phyloP scores from a whole-genome alignment of 2,888 invertebrate species.

The Ommatoiulus sabulosus region DNA sequence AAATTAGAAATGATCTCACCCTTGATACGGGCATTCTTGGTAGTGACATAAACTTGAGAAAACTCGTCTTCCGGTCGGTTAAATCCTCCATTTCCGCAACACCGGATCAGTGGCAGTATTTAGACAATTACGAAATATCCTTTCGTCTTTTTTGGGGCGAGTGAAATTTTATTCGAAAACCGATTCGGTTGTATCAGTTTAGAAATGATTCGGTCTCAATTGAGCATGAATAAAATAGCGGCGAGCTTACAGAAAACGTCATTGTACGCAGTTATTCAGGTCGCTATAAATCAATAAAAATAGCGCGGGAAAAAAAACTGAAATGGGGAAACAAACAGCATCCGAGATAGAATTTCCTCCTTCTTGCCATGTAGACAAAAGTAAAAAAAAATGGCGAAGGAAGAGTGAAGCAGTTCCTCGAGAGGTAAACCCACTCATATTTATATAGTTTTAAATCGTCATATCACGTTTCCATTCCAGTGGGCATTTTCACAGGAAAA shows the following conservation, averaged over 20 bases:
- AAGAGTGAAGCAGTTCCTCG: neutral
- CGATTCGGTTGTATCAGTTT: neutral
- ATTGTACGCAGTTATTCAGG: slow-evolving; percentile 41
- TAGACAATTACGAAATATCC: neutral
- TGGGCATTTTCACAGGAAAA: neutral
- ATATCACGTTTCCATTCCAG: slow-evolving; percentile 14
- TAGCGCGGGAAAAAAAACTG: neutral
- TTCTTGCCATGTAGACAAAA: neutral
- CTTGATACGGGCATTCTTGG: too few species aligned
- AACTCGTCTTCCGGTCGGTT: too few species aligned
- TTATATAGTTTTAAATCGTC: neutral
- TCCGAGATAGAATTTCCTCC: slow-evolving; percentile 5
- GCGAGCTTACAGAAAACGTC: slow-evolving; percentile 47
- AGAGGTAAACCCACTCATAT: slow-evolving; percentile 9
- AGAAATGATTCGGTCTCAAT: slow-evolving; percentile 19
- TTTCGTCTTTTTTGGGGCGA: neutral
- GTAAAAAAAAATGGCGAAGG: neutral
- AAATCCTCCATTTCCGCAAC: neutral
- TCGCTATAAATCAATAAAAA: slow-evolving; percentile 47
- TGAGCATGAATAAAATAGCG: slow-evolving; percentile 44
- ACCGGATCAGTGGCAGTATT: neutral
- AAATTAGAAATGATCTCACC: too few species aligned
- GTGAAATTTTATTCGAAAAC: neutral
- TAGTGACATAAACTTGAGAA: too few species aligned
- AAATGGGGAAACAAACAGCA: slow-evolving; percentile 45